Percentiles rank a stretch among this genome's conserved stretches.
Evolutionary conservation across 2,888 invertebrate species (phyloP).

Genomic region (Helleia helle): DNA sequence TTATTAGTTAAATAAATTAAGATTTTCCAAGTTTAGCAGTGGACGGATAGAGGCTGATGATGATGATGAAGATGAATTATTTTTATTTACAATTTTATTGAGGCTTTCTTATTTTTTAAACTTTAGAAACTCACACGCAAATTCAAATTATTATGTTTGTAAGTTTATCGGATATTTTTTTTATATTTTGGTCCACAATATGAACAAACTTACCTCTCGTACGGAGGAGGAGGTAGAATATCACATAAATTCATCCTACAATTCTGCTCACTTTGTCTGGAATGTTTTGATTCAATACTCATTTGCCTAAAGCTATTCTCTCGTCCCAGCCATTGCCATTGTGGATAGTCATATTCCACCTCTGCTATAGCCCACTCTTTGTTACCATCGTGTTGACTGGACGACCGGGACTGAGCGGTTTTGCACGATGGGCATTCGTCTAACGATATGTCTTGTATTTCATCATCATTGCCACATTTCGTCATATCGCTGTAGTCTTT

Average conservation of each 20-base stretch:
- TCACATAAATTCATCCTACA: conserved; percentile 67
- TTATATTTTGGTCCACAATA: too few species aligned
- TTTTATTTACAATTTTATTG: too few species aligned
- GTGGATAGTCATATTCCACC: conserved; percentile 65
- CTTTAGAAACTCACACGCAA: too few species aligned
- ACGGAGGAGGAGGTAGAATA: conserved; percentile 60
- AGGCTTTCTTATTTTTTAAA: too few species aligned
- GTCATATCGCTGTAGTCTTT: conserved; percentile 70
- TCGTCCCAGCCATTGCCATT: conserved; percentile 65
- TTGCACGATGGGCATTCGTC: conserved; percentile 66
- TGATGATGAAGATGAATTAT: too few species aligned
- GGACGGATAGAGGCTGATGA: too few species aligned
- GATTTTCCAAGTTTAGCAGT: too few species aligned
- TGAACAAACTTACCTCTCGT: conserved; percentile 55
- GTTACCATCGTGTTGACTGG: conserved; percentile 57
- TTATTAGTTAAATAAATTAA: too few species aligned
- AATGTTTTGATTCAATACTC: conserved; percentile 43
- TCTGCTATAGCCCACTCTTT: conserved; percentile 60
- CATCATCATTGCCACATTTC: conserved; percentile 62
- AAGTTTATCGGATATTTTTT: too few species aligned
- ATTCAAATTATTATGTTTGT: too few species aligned
- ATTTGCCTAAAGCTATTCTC: conserved; percentile 61
- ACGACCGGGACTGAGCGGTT: conserved; percentile 58
- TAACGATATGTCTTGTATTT: conserved; percentile 54
- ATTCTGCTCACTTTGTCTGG: conserved; percentile 51